phyloP scores from a whole-genome alignment of 2,888 invertebrate species.

The Leucophenga montana region DNA sequence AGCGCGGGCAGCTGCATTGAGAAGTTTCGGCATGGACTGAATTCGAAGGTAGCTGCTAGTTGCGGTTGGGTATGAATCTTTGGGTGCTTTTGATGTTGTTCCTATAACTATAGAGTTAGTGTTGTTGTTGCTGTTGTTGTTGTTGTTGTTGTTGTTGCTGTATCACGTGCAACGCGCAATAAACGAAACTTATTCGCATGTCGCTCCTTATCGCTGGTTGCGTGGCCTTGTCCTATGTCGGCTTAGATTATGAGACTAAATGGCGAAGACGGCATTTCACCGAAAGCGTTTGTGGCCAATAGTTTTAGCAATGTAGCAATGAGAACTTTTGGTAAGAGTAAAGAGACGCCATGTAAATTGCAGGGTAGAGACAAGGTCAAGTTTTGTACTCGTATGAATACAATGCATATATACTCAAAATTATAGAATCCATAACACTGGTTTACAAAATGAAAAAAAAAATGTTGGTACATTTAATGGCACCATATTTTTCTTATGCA shows the following conservation, averaged over 20 bases:
- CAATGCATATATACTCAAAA: no score
- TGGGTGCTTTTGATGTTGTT: not conserved
- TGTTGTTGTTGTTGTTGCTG: conserved; percentile 3
- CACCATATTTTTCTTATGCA: no score
- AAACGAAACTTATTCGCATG: conserved; percentile 60
- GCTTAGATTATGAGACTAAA: conserved; percentile 42
- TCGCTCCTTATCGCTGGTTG: conserved; percentile 33
- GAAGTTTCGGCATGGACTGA: not conserved
- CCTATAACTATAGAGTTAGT: no score
- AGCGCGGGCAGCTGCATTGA: not conserved
- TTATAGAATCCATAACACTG: no score
- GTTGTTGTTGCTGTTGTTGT: not conserved
- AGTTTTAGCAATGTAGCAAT: no score
- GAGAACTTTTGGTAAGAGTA: no score
- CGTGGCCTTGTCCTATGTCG: conserved; percentile 47
- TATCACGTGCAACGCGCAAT: conserved; percentile 58
- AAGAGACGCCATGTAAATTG: no score
- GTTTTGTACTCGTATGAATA: no score
- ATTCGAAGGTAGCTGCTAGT: not conserved
- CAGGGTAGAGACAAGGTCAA: not conserved
- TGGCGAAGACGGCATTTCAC: conserved; percentile 11
- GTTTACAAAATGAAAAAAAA: no score
- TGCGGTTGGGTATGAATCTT: not conserved
- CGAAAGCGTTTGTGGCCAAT: no score
- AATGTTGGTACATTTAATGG: no score